Evolutionary conservation across 2,888 invertebrate species (phyloP).

Genomic region (Drosophila pseudotalamancana): DNA sequence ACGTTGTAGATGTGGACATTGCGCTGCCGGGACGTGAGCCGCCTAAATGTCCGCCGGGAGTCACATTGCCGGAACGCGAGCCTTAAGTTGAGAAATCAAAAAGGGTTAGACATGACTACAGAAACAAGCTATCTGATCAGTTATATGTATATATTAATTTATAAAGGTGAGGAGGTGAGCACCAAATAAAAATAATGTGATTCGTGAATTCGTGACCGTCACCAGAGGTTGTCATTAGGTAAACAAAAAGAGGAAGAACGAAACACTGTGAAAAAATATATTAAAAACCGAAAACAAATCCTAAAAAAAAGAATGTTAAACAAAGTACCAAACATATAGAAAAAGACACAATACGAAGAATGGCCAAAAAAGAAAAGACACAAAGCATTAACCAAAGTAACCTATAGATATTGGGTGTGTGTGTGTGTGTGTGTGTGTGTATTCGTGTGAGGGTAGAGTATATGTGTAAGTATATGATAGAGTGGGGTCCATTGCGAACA

Average conservation of each 20-base stretch:
- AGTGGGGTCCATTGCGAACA: slow-evolving; percentile 35
- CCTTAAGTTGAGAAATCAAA: slow-evolving; percentile 83
- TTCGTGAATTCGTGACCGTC: slow-evolving; percentile 58
- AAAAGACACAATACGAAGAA: slow-evolving; percentile 14
- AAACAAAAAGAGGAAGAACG: slow-evolving; percentile 9
- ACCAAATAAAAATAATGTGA: slow-evolving; percentile 44
- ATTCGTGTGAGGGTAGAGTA: not conserved
- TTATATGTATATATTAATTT: not conserved
- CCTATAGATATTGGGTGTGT: slow-evolving; percentile 21
- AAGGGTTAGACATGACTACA: slow-evolving; percentile 14
- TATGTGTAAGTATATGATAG: not conserved
- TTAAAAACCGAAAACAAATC: slow-evolving; percentile 16
- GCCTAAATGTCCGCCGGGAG: slow-evolving; percentile 87
- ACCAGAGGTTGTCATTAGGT: slow-evolving; percentile 52
- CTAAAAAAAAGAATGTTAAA: slow-evolving; percentile 16
- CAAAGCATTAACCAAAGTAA: slow-evolving; percentile 41
- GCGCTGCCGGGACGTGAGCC: slow-evolving; percentile 95
- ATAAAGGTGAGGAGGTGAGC: slow-evolving; percentile 39
- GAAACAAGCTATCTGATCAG: not conserved
- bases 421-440: not conserved
- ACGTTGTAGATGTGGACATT: slow-evolving; percentile 90
- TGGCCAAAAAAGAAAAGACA: slow-evolving; percentile 21
- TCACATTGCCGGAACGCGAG: slow-evolving; percentile 90
- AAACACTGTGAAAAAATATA: slow-evolving; percentile 26
- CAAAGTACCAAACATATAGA: slow-evolving; percentile 38